phyloP scores from a whole-genome alignment of 2,888 invertebrate species.

The Cephus rjabovi region DNA sequence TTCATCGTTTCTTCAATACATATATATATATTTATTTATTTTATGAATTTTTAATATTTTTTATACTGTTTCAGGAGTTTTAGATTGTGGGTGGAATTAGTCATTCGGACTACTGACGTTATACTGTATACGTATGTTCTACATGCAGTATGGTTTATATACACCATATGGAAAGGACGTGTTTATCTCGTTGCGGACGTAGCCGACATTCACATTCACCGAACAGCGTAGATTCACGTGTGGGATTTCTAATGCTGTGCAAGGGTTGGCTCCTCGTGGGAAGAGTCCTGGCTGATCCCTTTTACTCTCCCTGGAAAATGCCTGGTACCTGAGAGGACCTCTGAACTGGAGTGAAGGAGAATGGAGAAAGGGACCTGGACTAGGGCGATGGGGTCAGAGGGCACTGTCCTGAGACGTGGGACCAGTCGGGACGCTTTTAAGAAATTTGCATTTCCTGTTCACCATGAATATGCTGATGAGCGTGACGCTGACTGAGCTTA shows the following conservation, averaged over 20 bases:
- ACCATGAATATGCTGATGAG: constrained; percentile 39
- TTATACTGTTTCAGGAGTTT: background rate
- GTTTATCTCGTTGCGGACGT: background rate
- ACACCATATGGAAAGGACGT: background rate
- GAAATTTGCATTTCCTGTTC: constrained; percentile 57
- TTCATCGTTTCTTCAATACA: background rate
- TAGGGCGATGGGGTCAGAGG: constrained; percentile 44
- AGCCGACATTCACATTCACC: background rate
- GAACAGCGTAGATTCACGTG: background rate
- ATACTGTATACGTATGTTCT: background rate
- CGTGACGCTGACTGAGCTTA: background rate
- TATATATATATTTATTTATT: too few relatives aligned
- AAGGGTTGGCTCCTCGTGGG: background rate
- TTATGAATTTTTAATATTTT: too few relatives aligned
- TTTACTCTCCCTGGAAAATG: background rate
- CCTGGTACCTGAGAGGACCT: background rate
- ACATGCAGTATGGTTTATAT: background rate
- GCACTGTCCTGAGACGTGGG: constrained; percentile 41
- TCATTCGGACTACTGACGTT: background rate
- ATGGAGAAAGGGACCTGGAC: constrained; percentile 13
- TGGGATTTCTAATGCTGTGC: background rate
- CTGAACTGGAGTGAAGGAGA: constrained; percentile 12
- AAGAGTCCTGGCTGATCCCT: background rate
- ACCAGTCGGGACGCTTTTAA: constrained; percentile 32
- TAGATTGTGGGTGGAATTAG: background rate